Conservation (phyloP, 2,797 vertebrate genomes). For the Xenops minutus region DNA sequence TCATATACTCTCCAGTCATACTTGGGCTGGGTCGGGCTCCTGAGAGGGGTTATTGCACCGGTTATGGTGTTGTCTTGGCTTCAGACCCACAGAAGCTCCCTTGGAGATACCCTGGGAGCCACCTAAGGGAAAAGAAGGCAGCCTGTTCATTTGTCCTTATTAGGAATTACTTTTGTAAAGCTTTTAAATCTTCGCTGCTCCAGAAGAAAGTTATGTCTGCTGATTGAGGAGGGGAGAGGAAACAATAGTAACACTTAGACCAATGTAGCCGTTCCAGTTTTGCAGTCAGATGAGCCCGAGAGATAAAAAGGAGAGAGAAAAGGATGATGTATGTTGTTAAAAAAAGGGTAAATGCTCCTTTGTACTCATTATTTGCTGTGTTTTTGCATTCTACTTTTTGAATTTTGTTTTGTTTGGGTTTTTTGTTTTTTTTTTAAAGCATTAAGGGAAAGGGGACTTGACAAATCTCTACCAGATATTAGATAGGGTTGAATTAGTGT, state of each 20-base stretch:
- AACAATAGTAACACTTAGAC: neutral
- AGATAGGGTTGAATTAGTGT: neutral
- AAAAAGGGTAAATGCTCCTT: neutral
- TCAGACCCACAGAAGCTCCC: neutral
- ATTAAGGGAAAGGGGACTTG: neutral
- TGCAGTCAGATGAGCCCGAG: neutral
- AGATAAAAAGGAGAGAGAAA: neutral
- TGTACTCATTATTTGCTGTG: neutral
- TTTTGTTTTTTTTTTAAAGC: no score
- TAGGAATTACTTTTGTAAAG: neutral
- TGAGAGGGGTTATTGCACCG: neutral
- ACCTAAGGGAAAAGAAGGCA: neutral
- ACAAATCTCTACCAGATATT: neutral
- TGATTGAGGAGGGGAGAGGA: neutral
- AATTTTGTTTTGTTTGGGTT: accelerated
- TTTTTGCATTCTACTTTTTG: neutral
- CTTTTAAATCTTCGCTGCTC: neutral
- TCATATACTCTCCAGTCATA: neutral
- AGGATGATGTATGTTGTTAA: neutral
- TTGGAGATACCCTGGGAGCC: neutral
- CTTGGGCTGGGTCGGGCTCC: neutral
- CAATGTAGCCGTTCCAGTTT: neutral
- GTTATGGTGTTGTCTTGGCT: neutral
- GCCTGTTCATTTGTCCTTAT: neutral
- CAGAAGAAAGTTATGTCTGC: neutral